Evolutionary conservation across 1,140 invertebrate species (phyloP).

Genomic region (Heliconius nattereri): DNA sequence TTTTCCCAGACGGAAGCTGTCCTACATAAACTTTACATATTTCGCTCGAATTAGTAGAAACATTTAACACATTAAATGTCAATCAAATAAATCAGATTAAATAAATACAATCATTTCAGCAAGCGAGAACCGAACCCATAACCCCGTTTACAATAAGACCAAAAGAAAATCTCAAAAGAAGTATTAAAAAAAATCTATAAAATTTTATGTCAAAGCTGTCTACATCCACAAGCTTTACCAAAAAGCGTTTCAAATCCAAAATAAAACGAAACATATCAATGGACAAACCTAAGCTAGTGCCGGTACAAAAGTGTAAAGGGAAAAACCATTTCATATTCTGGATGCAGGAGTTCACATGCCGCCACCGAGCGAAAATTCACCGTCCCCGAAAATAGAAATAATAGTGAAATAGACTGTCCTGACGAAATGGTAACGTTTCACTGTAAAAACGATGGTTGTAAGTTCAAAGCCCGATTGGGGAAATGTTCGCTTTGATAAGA

Average conservation of each 20-base stretch:
- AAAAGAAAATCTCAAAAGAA: background rate
- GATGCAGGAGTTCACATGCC: constrained; percentile 25
- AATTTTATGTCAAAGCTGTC: background rate
- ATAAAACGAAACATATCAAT: constrained; percentile 20
- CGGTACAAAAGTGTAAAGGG: constrained; percentile 25
- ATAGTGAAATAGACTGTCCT: background rate
- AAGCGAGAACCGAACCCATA: no score
- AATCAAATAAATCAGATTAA: no score
- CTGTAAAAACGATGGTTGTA: background rate
- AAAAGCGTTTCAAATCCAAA: constrained; percentile 17
- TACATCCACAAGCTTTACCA: background rate
- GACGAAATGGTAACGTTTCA: background rate
- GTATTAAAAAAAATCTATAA: background rate
- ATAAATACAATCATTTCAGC: no score
- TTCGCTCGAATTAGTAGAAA: no score
- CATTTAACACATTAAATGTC: no score
- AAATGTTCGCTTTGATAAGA: background rate
- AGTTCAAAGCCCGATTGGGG: background rate
- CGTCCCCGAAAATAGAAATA: constrained; percentile 22
- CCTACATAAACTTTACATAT: no score
- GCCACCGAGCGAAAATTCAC: constrained; percentile 22
- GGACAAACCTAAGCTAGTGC: constrained; percentile 15
- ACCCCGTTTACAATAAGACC: no score
- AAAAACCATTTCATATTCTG: constrained; percentile 27
- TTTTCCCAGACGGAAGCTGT: no score